Conservation (phyloP, 1,140 invertebrate species). For the Danaus melanippus region DNA sequence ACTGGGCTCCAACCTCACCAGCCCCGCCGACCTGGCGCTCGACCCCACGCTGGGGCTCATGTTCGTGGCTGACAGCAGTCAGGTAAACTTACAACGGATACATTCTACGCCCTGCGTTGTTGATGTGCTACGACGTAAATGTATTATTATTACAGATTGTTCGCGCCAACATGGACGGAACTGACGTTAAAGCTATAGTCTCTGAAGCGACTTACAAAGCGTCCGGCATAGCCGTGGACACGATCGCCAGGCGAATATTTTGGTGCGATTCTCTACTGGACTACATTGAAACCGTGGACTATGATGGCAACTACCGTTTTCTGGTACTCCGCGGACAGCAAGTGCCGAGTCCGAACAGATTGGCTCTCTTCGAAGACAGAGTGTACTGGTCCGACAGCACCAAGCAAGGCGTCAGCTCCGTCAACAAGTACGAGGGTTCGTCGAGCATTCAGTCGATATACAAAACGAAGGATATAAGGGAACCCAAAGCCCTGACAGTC, state of each 20-base stretch:
- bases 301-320: conserved; percentile 87
- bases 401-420: conserved; percentile 93
- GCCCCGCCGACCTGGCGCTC: conserved; percentile 90
- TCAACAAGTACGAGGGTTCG: conserved; percentile 89
- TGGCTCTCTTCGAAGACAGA: conserved; percentile 91
- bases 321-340: conserved; percentile 86
- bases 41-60: conserved; percentile 92
- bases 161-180: conserved; percentile 93
- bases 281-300: conserved; percentile 98
- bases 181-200: conserved; percentile 84
- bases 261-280: conserved; percentile 97
- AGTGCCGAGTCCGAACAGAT: conserved; percentile 88
- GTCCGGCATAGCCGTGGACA: conserved; percentile 88
- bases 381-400: conserved; percentile 97
- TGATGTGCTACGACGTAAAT: background rate
- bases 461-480: conserved; percentile 83
- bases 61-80: conserved; percentile 95
- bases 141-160: conserved; percentile 73
- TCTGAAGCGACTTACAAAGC: conserved; percentile 93
- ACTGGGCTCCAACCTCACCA: conserved; percentile 91
- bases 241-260: conserved; percentile 90
- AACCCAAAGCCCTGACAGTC: conserved; percentile 88
- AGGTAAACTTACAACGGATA: conserved; percentile 54
- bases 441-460: conserved; percentile 85
- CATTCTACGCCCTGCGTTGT: no score